Conservation (phyloP, 2,888 invertebrate species). For the Operophtera brumata region DNA sequence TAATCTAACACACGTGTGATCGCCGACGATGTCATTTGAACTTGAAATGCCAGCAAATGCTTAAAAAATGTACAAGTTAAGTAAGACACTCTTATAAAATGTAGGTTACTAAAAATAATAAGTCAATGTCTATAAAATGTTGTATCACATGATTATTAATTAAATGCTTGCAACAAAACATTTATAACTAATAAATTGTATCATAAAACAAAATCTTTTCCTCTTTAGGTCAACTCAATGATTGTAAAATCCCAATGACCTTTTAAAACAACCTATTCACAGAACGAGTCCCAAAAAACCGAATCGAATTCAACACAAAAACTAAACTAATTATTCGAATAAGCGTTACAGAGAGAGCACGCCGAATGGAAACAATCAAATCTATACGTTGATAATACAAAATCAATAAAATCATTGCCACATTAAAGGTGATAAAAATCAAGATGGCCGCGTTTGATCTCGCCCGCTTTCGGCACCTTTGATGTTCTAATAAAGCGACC, state of each 20-base stretch:
- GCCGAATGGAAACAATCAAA: slow-evolving; percentile 55
- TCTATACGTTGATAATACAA: slow-evolving; percentile 63
- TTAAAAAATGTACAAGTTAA: too few relatives aligned
- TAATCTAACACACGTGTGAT: too few relatives aligned
- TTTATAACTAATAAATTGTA: slow-evolving; percentile 10
- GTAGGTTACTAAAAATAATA: too few relatives aligned
- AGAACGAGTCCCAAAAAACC: slow-evolving; percentile 49
- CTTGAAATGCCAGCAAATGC: too few relatives aligned
- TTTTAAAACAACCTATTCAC: slow-evolving; percentile 39
- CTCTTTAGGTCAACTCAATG: slow-evolving; percentile 24
- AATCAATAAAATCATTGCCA: slow-evolving; percentile 77
- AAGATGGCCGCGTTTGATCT: slow-evolving; percentile 62
- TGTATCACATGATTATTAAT: too few relatives aligned
- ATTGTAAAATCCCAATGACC: slow-evolving; percentile 24
- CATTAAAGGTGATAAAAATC: slow-evolving; percentile 34
- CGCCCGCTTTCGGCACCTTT: slow-evolving; percentile 68
- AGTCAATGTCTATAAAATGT: too few relatives aligned
- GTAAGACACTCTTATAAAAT: too few relatives aligned
- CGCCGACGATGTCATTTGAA: too few relatives aligned
- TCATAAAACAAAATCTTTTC: slow-evolving; percentile 14
- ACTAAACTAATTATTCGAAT: slow-evolving; percentile 67
- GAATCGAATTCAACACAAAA: slow-evolving; percentile 59
- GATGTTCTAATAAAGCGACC: slow-evolving; percentile 75
- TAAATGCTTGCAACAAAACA: not conserved
- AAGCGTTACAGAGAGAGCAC: slow-evolving; percentile 68